Evolutionary conservation across 1,140 invertebrate genomes (phyloP).

Genomic region (Colletes latitarsis): DNA sequence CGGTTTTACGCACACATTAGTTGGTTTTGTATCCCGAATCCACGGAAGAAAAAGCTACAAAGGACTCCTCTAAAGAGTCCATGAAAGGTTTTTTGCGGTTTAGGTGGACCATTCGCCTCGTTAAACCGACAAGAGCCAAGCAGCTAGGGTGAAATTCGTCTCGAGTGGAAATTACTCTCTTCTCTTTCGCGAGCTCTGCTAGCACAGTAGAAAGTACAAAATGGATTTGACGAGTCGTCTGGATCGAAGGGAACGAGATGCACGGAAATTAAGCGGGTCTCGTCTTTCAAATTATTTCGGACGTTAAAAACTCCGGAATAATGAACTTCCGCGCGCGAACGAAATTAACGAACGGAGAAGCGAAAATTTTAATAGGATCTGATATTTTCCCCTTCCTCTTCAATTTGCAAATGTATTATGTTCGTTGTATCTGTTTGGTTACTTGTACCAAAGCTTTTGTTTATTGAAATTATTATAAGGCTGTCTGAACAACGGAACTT

Average conservation of each 20-base stretch:
- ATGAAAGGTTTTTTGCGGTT: slow-evolving; percentile 45
- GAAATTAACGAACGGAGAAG: background rate
- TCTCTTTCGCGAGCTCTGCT: slow-evolving; percentile 2
- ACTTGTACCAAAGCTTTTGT: no score
- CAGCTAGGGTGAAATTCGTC: slow-evolving; percentile 45
- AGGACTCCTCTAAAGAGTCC: slow-evolving; percentile 23
- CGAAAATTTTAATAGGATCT: background rate
- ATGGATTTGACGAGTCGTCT: slow-evolving; percentile 46
- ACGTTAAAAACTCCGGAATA: background rate
- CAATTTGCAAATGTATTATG: no score
- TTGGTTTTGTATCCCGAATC: slow-evolving; percentile 15
- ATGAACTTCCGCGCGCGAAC: background rate
- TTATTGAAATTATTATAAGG: no score
- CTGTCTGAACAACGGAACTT: no score
- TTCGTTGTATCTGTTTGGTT: no score
- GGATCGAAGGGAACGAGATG: slow-evolving; percentile 9
- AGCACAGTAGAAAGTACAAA: slow-evolving; percentile 22
- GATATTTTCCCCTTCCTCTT: no score
- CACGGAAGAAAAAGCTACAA: slow-evolving; percentile 17
- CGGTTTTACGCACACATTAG: slow-evolving; percentile 2
- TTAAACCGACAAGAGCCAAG: slow-evolving; percentile 40
- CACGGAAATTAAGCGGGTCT: slow-evolving; percentile 2
- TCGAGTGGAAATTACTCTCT: slow-evolving; percentile 56
- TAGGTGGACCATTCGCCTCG: slow-evolving; percentile 36
- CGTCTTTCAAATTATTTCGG: background rate